phyloP scores from a whole-genome alignment of 2,797 vertebrate species.

The Paramormyrops hopkinsi region DNA sequence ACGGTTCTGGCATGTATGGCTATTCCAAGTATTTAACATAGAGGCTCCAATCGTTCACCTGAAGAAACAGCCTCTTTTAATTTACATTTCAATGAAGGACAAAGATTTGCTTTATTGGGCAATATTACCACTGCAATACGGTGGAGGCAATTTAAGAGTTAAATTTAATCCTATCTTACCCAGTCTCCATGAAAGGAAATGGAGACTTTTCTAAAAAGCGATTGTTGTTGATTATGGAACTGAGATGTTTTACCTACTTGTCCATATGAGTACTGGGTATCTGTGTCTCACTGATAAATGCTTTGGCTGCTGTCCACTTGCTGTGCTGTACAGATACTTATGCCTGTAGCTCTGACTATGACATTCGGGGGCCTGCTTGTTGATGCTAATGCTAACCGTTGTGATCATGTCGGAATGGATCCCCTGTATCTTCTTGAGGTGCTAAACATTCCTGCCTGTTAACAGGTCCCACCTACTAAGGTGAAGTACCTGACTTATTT shows the following conservation, averaged over 20 bases:
- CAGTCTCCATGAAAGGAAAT: background rate
- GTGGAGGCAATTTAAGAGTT: background rate
- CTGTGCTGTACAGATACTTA: background rate
- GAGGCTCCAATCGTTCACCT: background rate
- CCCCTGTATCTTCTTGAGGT: background rate
- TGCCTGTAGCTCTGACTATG: background rate
- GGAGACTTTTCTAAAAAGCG: background rate
- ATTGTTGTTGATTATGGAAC: background rate
- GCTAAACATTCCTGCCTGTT: background rate
- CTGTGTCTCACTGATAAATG: background rate
- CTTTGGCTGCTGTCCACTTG: background rate
- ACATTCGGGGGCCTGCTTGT: background rate
- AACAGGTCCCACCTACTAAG: background rate
- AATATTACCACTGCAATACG: background rate
- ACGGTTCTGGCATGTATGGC: background rate
- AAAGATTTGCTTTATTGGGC: background rate
- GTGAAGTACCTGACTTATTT: background rate
- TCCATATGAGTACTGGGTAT: background rate
- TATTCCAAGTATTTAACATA: background rate
- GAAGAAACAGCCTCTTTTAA: background rate
- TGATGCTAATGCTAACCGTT: background rate
- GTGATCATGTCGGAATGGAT: background rate
- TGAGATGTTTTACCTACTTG: background rate
- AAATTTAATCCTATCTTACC: background rate
- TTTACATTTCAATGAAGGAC: background rate